Evolutionary conservation across 1,140 invertebrate species (phyloP), one percentile per base, ranked within the genome.

Genomic region (Drosophila hydei): DNA sequence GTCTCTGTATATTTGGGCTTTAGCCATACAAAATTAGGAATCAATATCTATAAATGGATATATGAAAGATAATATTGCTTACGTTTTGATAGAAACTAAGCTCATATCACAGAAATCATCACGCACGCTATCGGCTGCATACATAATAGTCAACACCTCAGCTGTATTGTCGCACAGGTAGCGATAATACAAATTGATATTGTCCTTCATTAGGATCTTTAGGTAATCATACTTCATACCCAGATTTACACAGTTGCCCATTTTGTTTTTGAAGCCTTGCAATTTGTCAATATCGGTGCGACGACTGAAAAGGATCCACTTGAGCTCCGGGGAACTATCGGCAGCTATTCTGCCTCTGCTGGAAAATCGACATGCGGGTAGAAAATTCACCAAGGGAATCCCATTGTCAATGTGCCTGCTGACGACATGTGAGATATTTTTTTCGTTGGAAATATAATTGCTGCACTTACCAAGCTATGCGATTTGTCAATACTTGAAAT

Each of bases 401-500:
- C 2, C 16, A 8, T 42, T 42, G 38, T 42, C 38, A 6, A 14
- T 8, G 14, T 16, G 3, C 5, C 30, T 50, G 3, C 4, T 8
- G 23, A n/a, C 6, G 9, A 16, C 16, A 14, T 27, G 4, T 27
- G 8, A 0, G 3, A 30, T 30, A 33, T 33, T 8, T 4, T 7
- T 30, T 50, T 14, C n/a, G n/a, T n/a, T n/a, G n/a, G n/a, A n/a
- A n/a, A 14, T 5, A 36, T 21, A 19, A 5, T 0, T n/a, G 4
- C 1, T 38, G 5, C 8, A 42, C 62, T 30, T 64, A 78, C 75
- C 25, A 12, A 4, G 30, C 7, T 48, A 19, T 27, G 18, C 73
- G 63, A 69, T 74, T 78, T 25, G 52, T 45, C 14, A 73, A 51
- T 33, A 63, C 52, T 69, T 48, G 47, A 74, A 78, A 59, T 78